Percentiles rank a stretch among this genome's conserved stretches.
phyloP scores from a whole-genome alignment of 2,797 vertebrate species.

The Phataginus tricuspis region DNA sequence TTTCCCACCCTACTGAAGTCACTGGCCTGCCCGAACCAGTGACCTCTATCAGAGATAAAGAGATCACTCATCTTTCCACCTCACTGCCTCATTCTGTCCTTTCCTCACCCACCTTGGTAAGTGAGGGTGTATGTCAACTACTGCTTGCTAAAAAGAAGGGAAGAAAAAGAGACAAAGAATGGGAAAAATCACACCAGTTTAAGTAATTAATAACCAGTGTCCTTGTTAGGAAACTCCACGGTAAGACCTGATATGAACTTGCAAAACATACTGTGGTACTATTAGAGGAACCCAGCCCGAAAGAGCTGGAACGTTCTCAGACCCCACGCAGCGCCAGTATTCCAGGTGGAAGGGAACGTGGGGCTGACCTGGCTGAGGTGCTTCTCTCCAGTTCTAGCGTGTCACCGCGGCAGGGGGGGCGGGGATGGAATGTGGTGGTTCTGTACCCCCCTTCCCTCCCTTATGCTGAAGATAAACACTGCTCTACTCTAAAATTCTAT shows the following conservation, averaged over 20 bases:
- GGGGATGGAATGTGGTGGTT: background rate
- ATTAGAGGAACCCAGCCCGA: background rate
- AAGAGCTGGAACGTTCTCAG: background rate
- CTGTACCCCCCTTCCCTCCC: background rate
- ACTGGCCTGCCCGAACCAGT: background rate
- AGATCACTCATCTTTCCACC: conserved; percentile 47
- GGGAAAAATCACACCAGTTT: background rate
- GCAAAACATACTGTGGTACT: background rate
- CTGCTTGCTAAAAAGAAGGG: background rate
- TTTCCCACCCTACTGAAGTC: conserved; percentile 43
- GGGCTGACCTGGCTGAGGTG: background rate
- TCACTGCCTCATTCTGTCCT: background rate
- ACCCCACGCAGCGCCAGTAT: rapidly evolving
- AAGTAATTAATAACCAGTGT: background rate
- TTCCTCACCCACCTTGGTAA: background rate
- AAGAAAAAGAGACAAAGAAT: background rate
- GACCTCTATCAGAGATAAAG: conserved; percentile 49
- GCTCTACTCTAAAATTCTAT: background rate
- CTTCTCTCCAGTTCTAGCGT: background rate
- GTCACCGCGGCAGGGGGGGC: background rate
- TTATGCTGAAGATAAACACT: background rate
- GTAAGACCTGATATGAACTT: background rate
- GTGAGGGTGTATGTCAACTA: background rate
- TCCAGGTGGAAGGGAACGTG: rapidly evolving
- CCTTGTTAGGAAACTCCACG: background rate